These are phyloP conservation scores for Megaleporinus macrocephalus DNA, from an alignment of 2,113 vertebrate genomes.

Conservation along the genomic window DNA sequence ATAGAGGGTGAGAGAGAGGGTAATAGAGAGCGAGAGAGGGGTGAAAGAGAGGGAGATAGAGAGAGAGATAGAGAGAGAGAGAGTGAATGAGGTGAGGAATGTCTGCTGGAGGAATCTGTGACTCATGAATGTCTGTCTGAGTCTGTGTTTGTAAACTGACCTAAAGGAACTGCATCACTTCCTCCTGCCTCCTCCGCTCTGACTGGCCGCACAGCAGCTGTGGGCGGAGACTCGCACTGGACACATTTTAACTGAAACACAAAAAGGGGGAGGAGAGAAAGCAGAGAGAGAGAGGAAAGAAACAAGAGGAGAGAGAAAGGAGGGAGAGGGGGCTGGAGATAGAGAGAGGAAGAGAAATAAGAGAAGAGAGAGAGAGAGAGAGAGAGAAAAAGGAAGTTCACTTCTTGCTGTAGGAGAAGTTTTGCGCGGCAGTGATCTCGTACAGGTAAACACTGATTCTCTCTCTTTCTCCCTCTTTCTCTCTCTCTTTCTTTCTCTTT, in stretches of 20 bases:
- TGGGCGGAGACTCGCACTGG: conserved; percentile 12
- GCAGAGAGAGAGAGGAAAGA: background rate
- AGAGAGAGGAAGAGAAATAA: background rate
- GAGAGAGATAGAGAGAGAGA: background rate
- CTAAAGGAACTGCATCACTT: conserved; percentile 36
- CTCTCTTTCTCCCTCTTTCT: no score
- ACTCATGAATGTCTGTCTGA: background rate
- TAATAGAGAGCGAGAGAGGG: no score
- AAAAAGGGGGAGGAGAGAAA: conserved; percentile 1
- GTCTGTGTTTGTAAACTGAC: conserved; percentile 6
- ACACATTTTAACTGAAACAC: background rate
- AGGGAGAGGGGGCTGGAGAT: background rate
- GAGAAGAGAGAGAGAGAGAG: conserved; percentile 4
- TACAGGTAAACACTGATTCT: background rate
- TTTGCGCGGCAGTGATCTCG: background rate
- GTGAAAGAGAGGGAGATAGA: no score
- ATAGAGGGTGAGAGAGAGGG: no score
- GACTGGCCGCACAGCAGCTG: background rate
- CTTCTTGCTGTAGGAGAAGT: background rate
- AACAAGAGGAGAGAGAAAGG: conserved; percentile 10
- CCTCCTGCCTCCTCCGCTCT: conserved; percentile 10
- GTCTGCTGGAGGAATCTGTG: background rate
- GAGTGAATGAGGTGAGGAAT: background rate
- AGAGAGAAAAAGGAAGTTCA: background rate
- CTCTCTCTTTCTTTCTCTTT: no score